phyloP scores from a whole-genome alignment of 2,113 vertebrate species.

The Ageneiosus marmoratus region DNA sequence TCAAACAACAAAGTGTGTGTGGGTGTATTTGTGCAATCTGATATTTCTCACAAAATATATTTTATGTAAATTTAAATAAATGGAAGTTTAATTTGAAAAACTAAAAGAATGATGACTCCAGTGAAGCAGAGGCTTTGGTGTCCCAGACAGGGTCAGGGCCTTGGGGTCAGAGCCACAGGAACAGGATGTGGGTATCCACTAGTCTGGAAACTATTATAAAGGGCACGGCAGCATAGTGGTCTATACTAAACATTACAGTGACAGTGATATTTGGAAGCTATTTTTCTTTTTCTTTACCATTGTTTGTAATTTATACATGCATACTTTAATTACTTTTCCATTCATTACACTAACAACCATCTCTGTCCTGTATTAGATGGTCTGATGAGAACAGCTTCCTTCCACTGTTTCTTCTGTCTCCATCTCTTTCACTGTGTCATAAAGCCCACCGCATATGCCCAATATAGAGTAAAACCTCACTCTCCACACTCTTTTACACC shows the following conservation, averaged over 20 bases:
- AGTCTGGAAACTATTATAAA: slow-evolving; percentile 74
- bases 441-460: slow-evolving; percentile 63
- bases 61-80: background rate
- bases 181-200: slow-evolving; percentile 72
- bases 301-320: slow-evolving; percentile 8
- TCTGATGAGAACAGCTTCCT: slow-evolving; percentile 1
- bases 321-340: background rate
- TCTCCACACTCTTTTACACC: slow-evolving; percentile 62
- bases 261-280: background rate
- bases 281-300: background rate
- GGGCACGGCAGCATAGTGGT: slow-evolving; percentile 61
- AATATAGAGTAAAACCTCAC: slow-evolving; percentile 64
- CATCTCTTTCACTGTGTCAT: slow-evolving; percentile 47
- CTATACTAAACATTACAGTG: slow-evolving; percentile 18
- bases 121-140: slow-evolving; percentile 36
- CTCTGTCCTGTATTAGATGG: background rate
- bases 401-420: slow-evolving; percentile 8
- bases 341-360: background rate
- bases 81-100: background rate
- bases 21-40: no score
- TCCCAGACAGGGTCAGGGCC: slow-evolving; percentile 61
- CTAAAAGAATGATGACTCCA: background rate
- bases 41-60: background rate
- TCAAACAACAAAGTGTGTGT: no score
- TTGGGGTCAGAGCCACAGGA: slow-evolving; percentile 61